Evolutionary conservation across 2,888 invertebrate genomes (phyloP).

Genomic region (Agonopterix heracliana): DNA sequence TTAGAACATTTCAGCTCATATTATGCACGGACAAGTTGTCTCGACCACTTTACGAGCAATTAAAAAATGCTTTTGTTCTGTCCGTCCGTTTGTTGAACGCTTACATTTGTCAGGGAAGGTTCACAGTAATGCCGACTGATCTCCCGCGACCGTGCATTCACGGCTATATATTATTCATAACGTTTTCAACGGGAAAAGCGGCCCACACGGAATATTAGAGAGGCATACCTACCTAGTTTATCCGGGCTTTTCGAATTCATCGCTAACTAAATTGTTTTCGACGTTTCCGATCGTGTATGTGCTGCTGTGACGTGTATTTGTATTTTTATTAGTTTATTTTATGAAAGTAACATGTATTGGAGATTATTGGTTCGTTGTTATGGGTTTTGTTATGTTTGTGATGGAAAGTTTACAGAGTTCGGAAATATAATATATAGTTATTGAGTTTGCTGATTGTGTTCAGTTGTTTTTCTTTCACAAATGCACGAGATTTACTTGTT

Average conservation of each 20-base stretch:
- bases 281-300: slow-evolving; percentile 23
- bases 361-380: too few species aligned
- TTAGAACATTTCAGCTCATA: too few species aligned
- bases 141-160: slow-evolving; percentile 44
- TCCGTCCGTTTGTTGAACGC: slow-evolving; percentile 29
- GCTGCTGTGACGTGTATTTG: slow-evolving; percentile 15
- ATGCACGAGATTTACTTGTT: too few species aligned
- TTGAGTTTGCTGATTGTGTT: too few species aligned
- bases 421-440: too few species aligned
- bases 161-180: slow-evolving; percentile 64
- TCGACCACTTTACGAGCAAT: too few species aligned
- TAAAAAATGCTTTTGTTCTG: too few species aligned
- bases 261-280: slow-evolving; percentile 66
- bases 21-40: too few species aligned
- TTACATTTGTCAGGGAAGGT: slow-evolving; percentile 40
- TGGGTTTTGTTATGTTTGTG: too few species aligned
- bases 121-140: slow-evolving; percentile 39
- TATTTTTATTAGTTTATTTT: slow-evolving; percentile 9
- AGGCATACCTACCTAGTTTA: slow-evolving; percentile 48
- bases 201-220: slow-evolving; percentile 72
- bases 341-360: slow-evolving; percentile 1
- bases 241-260: slow-evolving; percentile 56
- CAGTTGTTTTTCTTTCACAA: too few species aligned
- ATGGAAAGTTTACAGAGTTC: too few species aligned
- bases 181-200: slow-evolving; percentile 59